These are phyloP conservation scores for Drosophila ogumai DNA, from an alignment of 1,140 invertebrate genomes.

Conservation along the genomic window DNA sequence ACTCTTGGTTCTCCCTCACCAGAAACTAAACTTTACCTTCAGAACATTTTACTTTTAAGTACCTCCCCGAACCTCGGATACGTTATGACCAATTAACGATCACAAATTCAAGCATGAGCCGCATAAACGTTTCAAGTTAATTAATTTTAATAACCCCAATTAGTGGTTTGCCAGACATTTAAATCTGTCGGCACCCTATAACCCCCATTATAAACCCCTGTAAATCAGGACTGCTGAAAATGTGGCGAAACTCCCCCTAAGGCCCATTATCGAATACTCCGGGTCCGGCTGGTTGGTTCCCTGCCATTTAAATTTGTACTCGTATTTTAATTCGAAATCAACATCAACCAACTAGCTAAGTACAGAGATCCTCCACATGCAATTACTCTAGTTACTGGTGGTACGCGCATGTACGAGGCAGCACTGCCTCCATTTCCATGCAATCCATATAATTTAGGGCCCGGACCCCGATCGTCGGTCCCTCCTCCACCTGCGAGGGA, in stretches of 20 bases:
- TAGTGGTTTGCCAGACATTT: constrained; percentile 13
- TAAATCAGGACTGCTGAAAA: constrained; percentile 16
- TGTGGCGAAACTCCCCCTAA: neutral
- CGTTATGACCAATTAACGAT: constrained; percentile 16
- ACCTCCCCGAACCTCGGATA: neutral
- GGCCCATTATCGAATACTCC: neutral
- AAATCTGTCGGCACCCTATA: constrained; percentile 5
- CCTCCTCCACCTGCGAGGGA: constrained; percentile 39
- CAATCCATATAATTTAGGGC: constrained; percentile 58
- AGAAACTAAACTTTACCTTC: neutral
- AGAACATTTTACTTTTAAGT: neutral
- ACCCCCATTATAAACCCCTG: neutral
- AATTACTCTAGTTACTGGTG: constrained; percentile 49
- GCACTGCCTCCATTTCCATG: constrained; percentile 50
- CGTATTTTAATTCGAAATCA: constrained; percentile 15
- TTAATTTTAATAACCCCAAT: constrained; percentile 31
- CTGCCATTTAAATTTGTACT: constrained; percentile 11
- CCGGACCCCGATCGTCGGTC: neutral
- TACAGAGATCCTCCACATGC: constrained; percentile 43
- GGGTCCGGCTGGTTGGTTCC: constrained; percentile 3
- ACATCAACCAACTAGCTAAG: constrained; percentile 29
- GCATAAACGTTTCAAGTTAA: constrained; percentile 20
- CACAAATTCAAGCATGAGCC: constrained; percentile 8
- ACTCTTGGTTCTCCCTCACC: neutral
- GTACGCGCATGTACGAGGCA: constrained; percentile 35